A percentile compares a stretch with the other conserved stretches of the same genome.
phyloP scores from a whole-genome alignment of 2,888 invertebrate genomes.

The Sicus ferrugineus region DNA sequence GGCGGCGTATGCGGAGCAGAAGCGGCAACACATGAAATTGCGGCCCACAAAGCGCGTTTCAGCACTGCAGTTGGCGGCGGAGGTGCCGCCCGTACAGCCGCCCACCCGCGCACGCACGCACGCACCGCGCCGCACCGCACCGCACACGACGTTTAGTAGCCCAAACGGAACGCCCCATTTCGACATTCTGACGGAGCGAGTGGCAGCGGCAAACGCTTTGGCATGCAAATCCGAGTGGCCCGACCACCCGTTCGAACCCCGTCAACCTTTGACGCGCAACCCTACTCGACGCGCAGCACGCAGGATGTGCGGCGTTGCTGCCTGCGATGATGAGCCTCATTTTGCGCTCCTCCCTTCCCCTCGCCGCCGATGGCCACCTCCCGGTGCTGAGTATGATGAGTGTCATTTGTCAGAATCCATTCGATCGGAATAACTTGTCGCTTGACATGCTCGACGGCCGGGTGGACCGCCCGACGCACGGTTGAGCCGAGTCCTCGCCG shows the following conservation, averaged over 20 bases:
- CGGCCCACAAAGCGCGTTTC: no score
- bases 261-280: not conserved
- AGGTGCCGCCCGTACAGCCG: not conserved
- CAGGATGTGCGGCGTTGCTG: not conserved
- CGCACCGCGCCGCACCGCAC: not conserved
- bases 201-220: not conserved
- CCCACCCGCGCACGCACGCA: not conserved
- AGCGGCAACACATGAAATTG: not conserved
- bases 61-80: no score
- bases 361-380: constrained; percentile 14
- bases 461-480: no score
- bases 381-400: constrained; percentile 42
- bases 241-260: not conserved
- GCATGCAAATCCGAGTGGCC: not conserved
- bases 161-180: constrained; percentile 5
- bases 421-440: constrained; percentile 48
- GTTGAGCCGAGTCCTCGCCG: no score
- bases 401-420: constrained; percentile 48
- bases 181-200: not conserved
- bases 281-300: not conserved
- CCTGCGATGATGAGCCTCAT: constrained; percentile 20
- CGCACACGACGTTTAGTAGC: not conserved
- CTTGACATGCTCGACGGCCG: constrained; percentile 29
- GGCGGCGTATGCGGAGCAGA: not conserved
- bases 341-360: not conserved